A percentile compares a stretch with the other conserved stretches of the same genome.
phyloP scores from a whole-genome alignment of 2,113 vertebrate species.

The Hepsetus odoe region DNA sequence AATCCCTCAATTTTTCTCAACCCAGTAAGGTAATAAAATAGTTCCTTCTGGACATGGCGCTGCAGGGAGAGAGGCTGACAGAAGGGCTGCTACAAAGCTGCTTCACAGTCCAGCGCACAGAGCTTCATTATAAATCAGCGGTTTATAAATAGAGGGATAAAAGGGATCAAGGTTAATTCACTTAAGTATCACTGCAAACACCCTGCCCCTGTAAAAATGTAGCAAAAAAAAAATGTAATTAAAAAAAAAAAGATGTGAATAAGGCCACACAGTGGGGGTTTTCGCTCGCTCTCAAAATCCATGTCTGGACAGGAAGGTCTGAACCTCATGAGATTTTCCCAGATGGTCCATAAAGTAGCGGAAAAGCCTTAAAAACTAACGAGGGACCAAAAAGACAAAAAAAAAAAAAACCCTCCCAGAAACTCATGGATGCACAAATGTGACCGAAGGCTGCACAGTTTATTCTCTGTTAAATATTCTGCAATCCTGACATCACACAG shows the following conservation, averaged over 20 bases:
- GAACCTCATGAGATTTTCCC: slow-evolving; percentile 4
- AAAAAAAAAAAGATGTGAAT: neutral
- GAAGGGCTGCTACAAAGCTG: neutral
- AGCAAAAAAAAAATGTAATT: too few species aligned
- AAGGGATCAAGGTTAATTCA: slow-evolving; percentile 36
- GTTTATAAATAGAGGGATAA: slow-evolving; percentile 36
- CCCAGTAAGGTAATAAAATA: neutral
- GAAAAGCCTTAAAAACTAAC: slow-evolving; percentile 3
- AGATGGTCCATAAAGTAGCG: neutral
- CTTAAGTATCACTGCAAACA: slow-evolving; percentile 31
- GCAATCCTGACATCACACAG: too few species aligned
- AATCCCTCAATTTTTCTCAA: neutral
- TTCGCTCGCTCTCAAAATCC: slow-evolving; percentile 10
- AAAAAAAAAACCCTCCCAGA: too few species aligned
- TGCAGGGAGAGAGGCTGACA: neutral
- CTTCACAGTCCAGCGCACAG: neutral
- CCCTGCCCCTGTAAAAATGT: neutral
- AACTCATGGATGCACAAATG: too few species aligned
- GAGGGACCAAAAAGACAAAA: too few species aligned
- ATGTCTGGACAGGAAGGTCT: neutral
- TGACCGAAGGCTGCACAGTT: too few species aligned
- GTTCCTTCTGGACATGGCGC: neutral
- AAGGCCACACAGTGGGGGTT: neutral
- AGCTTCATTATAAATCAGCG: slow-evolving; percentile 13
- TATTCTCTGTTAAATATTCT: too few species aligned